A percentile compares a stretch with the other conserved stretches of the same genome.
Evolutionary conservation across 1,140 invertebrate species (phyloP).

Genomic region (Papilio glaucus): DNA sequence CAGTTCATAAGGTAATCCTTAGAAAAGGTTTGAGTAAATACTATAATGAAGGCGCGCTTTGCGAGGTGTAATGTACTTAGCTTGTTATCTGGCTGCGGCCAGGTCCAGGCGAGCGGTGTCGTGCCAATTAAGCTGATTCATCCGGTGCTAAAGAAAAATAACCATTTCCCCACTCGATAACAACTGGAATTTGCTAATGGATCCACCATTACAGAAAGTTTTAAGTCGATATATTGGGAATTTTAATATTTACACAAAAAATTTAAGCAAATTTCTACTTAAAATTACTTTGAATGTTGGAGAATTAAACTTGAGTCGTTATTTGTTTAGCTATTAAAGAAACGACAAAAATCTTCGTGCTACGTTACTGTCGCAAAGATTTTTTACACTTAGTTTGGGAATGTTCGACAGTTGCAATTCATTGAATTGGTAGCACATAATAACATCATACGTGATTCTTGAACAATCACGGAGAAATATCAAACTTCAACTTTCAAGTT

Average conservation of each 20-base stretch:
- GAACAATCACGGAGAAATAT: slow-evolving; percentile 13
- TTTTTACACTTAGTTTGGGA: too few relatives aligned
- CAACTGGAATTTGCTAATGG: slow-evolving; percentile 22
- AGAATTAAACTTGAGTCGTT: too few relatives aligned
- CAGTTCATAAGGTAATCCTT: background rate
- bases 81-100: slow-evolving; percentile 33
- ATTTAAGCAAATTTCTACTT: too few relatives aligned
- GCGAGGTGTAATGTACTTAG: slow-evolving; percentile 35
- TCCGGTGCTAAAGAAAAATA: slow-evolving; percentile 36
- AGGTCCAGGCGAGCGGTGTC: slow-evolving; percentile 44
- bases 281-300: background rate
- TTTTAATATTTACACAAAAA: background rate
- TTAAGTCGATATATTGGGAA: background rate
- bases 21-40: slow-evolving; percentile 24
- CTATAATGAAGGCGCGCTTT: slow-evolving; percentile 23
- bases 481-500: slow-evolving; percentile 20
- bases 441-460: background rate
- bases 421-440: background rate
- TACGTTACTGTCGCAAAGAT: too few relatives aligned
- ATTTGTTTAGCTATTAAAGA: too few relatives aligned
- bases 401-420: too few relatives aligned
- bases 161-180: slow-evolving; percentile 36
- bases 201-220: background rate
- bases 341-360: too few relatives aligned
- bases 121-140: slow-evolving; percentile 57